Base-by-base conservation (phyloP, 2,113 vertebrate genomes). In the Lepisosteus oculatus region DNA sequence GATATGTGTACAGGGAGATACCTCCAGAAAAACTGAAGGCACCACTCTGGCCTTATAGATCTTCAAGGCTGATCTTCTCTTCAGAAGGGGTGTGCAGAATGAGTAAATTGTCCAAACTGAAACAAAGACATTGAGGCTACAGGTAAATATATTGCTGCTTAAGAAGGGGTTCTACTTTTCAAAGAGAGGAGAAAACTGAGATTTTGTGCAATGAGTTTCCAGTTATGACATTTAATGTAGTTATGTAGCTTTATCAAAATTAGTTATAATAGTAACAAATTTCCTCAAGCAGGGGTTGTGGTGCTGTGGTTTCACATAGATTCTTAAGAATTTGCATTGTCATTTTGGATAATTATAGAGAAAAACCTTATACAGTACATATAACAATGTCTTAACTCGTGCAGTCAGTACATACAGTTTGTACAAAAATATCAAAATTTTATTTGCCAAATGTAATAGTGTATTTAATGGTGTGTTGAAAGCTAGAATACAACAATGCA, bases 161-260 rank as follows among this genome's bases (percentile, higher is more conserved):
- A 29, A 29, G 29, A 29, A 29, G 29, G 29, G 29, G 29, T 29
- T 29, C 29, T 29, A 1, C 29, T 29, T 29, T 29, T 29, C 29
- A 29, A 51, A 51, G 47, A 9, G 1, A 2, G 47, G 47, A 51
- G 47, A 9, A 9, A 51, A 5, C 8, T 44, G 8, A 41, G 13
- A 6, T 43, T 65, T 65, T 65, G 29, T 17, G 47, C 1, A 67
- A 45, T 67, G 8, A 65, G 63, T 65, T 65, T 65, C 63, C 63
- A 65, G 42, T 65, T 65, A 8, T 43, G 8, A 13, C 42, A 43
- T 65, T 12, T 13, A 65, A 43, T 51, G 47, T 51, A 51, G 47
- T 51, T 51, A 51, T 51, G 47, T 51, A 51, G 57, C 57, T 59
- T 59, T 59, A 59, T 59, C n/a, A 11, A 59, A 15, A 6, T 59